Evolutionary conservation across 2,113 vertebrate genomes (phyloP).

Genomic region (Menura novaehollandiae): DNA sequence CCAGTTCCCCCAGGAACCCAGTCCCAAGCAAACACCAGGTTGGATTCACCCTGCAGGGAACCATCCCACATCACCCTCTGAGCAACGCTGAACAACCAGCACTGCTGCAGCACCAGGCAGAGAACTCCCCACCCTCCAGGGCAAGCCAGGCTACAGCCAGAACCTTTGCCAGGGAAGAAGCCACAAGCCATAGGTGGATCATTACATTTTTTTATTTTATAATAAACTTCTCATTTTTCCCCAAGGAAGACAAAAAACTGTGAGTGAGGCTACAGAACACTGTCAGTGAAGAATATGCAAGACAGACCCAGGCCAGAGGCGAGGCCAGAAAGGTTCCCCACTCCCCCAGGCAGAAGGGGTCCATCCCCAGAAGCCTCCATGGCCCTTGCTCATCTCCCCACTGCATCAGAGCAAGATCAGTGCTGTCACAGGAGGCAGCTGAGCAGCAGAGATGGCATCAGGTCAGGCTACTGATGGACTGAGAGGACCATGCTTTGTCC

Average conservation of each 20-base stretch:
- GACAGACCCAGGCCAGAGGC: neutral
- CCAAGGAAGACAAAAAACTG: constrained; percentile 42
- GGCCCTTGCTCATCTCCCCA: neutral
- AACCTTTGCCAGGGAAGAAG: neutral
- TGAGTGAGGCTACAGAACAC: constrained; percentile 52
- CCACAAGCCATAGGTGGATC: neutral
- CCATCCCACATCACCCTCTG: accelerated
- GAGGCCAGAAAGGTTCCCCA: neutral
- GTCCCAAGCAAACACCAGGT: no score
- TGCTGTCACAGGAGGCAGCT: neutral
- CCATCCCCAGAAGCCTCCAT: neutral
- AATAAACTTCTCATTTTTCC: constrained; percentile 44
- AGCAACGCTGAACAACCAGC: neutral
- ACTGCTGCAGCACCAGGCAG: neutral
- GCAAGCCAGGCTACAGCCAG: neutral
- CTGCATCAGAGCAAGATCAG: neutral
- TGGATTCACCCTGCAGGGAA: neutral
- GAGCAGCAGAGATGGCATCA: neutral
- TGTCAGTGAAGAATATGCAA: neutral
- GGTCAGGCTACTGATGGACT: neutral
- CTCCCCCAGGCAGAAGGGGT: neutral
- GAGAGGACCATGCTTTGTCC: neutral
- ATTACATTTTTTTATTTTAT: constrained; percentile 60
- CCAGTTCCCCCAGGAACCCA: accelerated
- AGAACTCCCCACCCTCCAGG: neutral